Evolutionary conservation across 2,888 invertebrate genomes (phyloP), one percentile per base, ranked within the genome.

Genomic region (Acrocyrtus sp.): DNA sequence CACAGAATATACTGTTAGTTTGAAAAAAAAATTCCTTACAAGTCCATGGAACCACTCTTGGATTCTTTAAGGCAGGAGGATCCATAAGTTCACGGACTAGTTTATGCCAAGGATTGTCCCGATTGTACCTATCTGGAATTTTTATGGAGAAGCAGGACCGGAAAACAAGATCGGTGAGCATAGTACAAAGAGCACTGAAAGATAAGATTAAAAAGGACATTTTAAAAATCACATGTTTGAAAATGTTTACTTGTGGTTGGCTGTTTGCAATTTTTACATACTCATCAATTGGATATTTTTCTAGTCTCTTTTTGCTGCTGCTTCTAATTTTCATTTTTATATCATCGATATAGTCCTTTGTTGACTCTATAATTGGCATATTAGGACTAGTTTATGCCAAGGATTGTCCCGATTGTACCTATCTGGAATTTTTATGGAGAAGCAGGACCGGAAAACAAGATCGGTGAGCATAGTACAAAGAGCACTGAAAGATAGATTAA

Each of bases 381-480:
- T 69, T 61, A n/a, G 27, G 6, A 74, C 57, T 12, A 74, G 43
- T 61, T 67, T 57, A 4, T 43, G 58, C 29, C 62, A 74, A 0
- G 45, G 45, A 24, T 76, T 74, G 19, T 70, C 15, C 3, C 22
- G 41, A 27, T 76, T 67, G 10, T 12, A 27, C n/a, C 47, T 24
- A 26, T 74, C 70, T 3, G 56, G 62, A 24, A 76, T 67, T 45
- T 67, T 41, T 2, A 76, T 74, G 22, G 67, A 70, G 29, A 76
- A 74, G n/a, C 50, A 61, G 2, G 58, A 63, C 4, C 66, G 50
- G 15, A 48, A 22, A 0, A 76, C 63, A 41, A 76, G 17, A 34
- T 76, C 76, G 0, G 76, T 78, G 8, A 74, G 39, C 76, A 78
- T 76, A 10, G 70, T 60, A 24, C 39, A 58, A 1, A 74, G 15